Evolutionary conservation across 2,888 invertebrate genomes (phyloP).

Genomic region (Drosophila sordidapex): DNA sequence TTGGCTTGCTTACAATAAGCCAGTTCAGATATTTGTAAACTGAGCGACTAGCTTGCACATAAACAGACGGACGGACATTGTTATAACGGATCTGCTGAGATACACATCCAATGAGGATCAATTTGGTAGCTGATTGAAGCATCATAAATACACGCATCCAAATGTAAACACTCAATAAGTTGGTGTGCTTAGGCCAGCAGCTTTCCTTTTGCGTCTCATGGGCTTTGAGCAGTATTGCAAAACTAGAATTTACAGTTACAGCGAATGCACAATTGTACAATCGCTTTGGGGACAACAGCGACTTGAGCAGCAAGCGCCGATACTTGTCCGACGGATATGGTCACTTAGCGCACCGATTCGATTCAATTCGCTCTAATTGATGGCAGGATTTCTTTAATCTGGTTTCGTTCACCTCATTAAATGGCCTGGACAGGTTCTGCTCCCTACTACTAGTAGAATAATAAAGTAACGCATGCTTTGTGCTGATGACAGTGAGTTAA

Average conservation of each 20-base stretch:
- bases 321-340: conserved; percentile 41
- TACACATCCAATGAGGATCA: too few relatives aligned
- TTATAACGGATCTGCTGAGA: not conserved
- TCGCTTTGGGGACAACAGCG: conserved; percentile 18
- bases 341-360: not conserved
- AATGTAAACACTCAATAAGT: not conserved
- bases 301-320: conserved; percentile 11
- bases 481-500: not conserved
- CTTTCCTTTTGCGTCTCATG: conserved; percentile 25
- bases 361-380: conserved; percentile 38
- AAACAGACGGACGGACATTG: not conserved
- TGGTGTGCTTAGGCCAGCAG: not conserved
- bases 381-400: conserved; percentile 42
- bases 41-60: not conserved
- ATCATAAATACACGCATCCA: not conserved
- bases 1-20: not conserved
- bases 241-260: conserved; percentile 50
- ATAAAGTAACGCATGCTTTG: conserved; percentile 10
- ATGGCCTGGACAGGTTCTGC: conserved; percentile 13
- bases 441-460: not conserved
- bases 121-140: not conserved
- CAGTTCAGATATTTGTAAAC: not conserved
- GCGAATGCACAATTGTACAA: conserved; percentile 8
- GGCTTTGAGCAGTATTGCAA: conserved; percentile 20
- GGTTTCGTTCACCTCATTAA: conserved; percentile 20